Conservation (phyloP, 2,888 invertebrate genomes). For the Vesta saturnalis region DNA sequence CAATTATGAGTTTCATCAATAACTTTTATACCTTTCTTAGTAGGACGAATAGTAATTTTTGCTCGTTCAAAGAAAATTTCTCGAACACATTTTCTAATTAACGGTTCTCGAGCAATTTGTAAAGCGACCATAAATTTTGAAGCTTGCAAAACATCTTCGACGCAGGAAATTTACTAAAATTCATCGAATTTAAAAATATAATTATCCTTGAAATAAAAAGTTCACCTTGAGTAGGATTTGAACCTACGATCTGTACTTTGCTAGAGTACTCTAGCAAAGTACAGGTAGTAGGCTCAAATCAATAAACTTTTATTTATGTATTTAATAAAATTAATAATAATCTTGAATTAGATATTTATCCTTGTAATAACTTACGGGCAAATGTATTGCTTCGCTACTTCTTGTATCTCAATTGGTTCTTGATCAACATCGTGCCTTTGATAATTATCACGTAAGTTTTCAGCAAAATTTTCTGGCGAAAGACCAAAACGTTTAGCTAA, state of each 20-base stretch:
- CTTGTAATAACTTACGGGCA: slow-evolving; percentile 59
- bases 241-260: no score
- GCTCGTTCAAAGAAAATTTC: slow-evolving; percentile 91
- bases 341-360: no score
- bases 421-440: slow-evolving; percentile 96
- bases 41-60: slow-evolving; percentile 82
- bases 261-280: no score
- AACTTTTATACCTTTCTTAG: slow-evolving; percentile 90
- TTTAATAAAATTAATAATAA: no score
- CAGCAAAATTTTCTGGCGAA: slow-evolving; percentile 93
- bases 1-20: slow-evolving; percentile 95
- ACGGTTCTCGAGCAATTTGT: slow-evolving; percentile 91
- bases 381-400: slow-evolving; percentile 83
- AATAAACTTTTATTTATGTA: no score
- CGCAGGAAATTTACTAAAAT: slow-evolving; percentile 70
- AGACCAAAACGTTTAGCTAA: slow-evolving; percentile 93
- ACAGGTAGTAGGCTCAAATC: no score
- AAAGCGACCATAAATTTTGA: slow-evolving; percentile 95
- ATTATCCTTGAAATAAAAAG: no score
- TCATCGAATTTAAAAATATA: neutral
- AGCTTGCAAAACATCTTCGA: slow-evolving; percentile 88
- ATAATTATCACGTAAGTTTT: slow-evolving; percentile 95
- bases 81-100: slow-evolving; percentile 84
- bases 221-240: no score
- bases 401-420: slow-evolving; percentile 83